Evolutionary conservation across 2,113 vertebrate genomes (phyloP).

Genomic region (Hippocampus abdominalis): DNA sequence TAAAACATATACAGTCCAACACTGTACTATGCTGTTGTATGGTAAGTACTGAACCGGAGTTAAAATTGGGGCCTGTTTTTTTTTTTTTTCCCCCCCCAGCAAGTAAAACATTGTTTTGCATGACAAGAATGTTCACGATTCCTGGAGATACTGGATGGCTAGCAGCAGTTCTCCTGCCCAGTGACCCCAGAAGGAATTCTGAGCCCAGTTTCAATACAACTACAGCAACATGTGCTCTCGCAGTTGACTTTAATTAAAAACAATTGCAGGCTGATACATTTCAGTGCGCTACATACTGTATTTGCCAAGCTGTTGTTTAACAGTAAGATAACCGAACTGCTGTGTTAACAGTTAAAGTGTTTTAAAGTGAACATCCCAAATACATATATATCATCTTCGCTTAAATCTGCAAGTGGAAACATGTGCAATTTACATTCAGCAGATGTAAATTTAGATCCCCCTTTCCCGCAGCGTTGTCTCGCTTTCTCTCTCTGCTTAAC

Average conservation of each 20-base stretch:
- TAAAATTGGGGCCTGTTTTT: neutral
- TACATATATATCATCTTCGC: neutral
- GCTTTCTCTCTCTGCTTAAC: slow-evolving; percentile 26
- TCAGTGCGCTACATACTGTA: neutral
- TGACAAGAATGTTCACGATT: slow-evolving; percentile 31
- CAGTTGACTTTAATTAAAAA: slow-evolving; percentile 24
- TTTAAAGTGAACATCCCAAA: neutral
- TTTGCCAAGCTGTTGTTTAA: neutral
- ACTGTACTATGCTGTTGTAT: neutral
- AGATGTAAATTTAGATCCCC: neutral
- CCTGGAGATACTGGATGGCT: slow-evolving; percentile 10
- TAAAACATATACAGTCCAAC: neutral
- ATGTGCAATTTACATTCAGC: slow-evolving; percentile 4
- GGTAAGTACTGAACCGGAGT: neutral
- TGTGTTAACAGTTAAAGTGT: neutral
- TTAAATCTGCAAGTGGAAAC: neutral
- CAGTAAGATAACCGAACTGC: neutral
- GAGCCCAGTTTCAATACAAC: neutral
- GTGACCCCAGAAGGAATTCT: slow-evolving; percentile 29
- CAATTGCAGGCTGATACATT: slow-evolving; percentile 4
- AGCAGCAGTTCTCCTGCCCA: slow-evolving; percentile 6
- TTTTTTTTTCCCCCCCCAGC: too few species aligned
- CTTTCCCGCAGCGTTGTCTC: neutral
- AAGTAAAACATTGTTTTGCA: slow-evolving; percentile 5
- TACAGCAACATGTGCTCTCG: slow-evolving; percentile 18